Percentiles rank a stretch among this genome's conserved stretches.
phyloP scores from a whole-genome alignment of 2,888 invertebrate species.

The Helobdella robusta region DNA sequence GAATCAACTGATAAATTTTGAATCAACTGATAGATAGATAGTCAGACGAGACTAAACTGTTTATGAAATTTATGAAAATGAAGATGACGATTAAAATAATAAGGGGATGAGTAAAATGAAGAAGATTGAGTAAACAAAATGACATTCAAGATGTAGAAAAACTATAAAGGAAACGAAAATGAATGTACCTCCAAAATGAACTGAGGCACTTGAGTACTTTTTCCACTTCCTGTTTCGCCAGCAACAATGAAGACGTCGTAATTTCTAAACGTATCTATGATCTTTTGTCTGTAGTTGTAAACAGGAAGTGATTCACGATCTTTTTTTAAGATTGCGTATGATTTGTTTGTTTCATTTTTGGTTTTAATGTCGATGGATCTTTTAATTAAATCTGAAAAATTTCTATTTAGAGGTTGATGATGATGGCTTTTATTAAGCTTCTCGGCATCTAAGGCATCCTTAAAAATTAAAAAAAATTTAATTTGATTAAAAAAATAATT shows the following conservation, averaged over 20 bases:
- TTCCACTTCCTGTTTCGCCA: constrained; percentile 48
- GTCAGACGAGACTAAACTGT: background rate
- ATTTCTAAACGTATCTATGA: constrained; percentile 37
- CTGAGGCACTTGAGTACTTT: constrained; percentile 48
- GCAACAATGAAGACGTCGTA: constrained; percentile 43
- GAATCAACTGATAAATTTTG: no score
- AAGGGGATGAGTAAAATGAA: background rate
- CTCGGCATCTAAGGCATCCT: no score
- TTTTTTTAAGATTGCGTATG: no score
- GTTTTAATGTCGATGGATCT: no score
- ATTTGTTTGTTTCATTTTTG: no score
- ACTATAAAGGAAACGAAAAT: constrained; percentile 4
- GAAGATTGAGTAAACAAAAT: background rate
- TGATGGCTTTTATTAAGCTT: no score
- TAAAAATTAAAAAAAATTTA: no score
- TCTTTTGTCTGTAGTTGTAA: constrained; percentile 37
- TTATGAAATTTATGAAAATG: background rate
- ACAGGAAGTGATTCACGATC: constrained; percentile 43
- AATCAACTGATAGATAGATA: background rate
- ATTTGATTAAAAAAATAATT: no score
- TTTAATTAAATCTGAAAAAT: no score
- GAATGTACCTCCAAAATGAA: constrained; percentile 44
- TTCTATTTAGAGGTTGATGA: no score
- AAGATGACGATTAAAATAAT: background rate
- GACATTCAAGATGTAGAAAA: background rate